A percentile compares a stretch with the other conserved stretches of the same genome.
These are phyloP conservation scores for Parascotia fuliginaria DNA, from an alignment of 2,888 invertebrate species.

Conservation along the genomic window DNA sequence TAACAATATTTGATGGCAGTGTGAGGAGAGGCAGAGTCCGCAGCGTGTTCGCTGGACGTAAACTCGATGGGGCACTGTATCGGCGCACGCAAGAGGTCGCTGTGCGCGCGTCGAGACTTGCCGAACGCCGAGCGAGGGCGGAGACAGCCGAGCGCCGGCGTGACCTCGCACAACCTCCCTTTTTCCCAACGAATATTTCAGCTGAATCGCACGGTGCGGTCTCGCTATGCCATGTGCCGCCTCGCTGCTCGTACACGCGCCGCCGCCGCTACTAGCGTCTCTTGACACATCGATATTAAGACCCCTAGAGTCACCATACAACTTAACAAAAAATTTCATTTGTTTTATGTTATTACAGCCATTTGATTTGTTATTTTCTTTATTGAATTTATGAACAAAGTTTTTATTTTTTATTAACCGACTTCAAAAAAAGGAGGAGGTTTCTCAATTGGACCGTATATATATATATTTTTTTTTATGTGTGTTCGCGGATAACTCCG, in stretches of 20 bases:
- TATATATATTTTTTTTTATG: too few species aligned
- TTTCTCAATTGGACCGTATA: too few species aligned
- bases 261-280: constrained; percentile 40
- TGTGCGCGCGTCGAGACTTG: constrained; percentile 69
- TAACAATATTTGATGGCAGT: constrained; percentile 79
- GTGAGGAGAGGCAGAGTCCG: constrained; percentile 76
- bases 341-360: constrained; percentile 22
- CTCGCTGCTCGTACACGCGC: too few species aligned
- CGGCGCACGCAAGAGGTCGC: constrained; percentile 78
- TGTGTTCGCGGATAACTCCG: too few species aligned
- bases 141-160: constrained; percentile 73
- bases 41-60: constrained; percentile 77
- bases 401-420: constrained; percentile 6
- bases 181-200: constrained; percentile 73
- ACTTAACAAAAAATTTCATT: constrained; percentile 41
- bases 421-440: too few species aligned
- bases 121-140: constrained; percentile 64
- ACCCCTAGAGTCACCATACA: constrained; percentile 24
- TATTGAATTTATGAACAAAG: constrained; percentile 20
- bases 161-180: constrained; percentile 82
- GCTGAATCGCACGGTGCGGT: constrained; percentile 69
- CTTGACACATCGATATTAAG: constrained; percentile 56
- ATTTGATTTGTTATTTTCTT: constrained; percentile 14
- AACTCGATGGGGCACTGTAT: constrained; percentile 69
- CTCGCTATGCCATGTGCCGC: constrained; percentile 56